Base-by-base conservation (phyloP, 2,888 invertebrate species). In the Lycia hirtaria region DNA sequence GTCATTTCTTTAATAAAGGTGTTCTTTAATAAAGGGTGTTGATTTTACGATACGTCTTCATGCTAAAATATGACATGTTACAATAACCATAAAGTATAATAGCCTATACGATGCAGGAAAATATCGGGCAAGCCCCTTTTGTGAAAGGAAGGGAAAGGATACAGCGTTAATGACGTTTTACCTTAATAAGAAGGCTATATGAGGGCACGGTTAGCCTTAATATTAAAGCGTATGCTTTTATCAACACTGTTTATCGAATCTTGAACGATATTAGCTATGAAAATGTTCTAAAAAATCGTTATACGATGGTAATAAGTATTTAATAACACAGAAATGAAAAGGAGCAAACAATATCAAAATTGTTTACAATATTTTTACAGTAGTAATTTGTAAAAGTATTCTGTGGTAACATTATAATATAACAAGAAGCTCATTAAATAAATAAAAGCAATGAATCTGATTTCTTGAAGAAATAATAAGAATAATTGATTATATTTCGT, bases 31-130 rank as follows among this genome's bases (percentile, higher is more conserved):
- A 24, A 41, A 15, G 41, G 19, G 28, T 37, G 52, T 87, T 85
- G 87, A 84, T 86, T 83, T 85, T 85, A 87, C 75, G 85, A 80
- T 76, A 72, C 78, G 74, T 78, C 76, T 81, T 73, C 76, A 78
- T 84, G 80, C 76, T 72, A 45, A 75, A 79, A 81, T 85, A 86
- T 77, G 77, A 77, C 76, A 69, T 77, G 80, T 76, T 81, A 81
- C 80, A 84, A 82, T 87, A 84, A 84, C 81, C 75, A 80, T 83
- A 81, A 86, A 85, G 74, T 75, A 76, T 81, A 81, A 87, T 76
- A 80, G 75, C 71, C 77, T 56, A 68, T 69, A 65, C 68, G 47
- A 68, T 70, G 71, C 60, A 72, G 72, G 75, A 79, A 83, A 83
- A 80, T 81, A 67, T 33, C 33, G 47, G 35, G 68, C 72, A 73